Evolutionary conservation across 2,113 vertebrate genomes (phyloP), one percentile per base, ranked within the genome.

Genomic region (Ardeotis arabs): DNA sequence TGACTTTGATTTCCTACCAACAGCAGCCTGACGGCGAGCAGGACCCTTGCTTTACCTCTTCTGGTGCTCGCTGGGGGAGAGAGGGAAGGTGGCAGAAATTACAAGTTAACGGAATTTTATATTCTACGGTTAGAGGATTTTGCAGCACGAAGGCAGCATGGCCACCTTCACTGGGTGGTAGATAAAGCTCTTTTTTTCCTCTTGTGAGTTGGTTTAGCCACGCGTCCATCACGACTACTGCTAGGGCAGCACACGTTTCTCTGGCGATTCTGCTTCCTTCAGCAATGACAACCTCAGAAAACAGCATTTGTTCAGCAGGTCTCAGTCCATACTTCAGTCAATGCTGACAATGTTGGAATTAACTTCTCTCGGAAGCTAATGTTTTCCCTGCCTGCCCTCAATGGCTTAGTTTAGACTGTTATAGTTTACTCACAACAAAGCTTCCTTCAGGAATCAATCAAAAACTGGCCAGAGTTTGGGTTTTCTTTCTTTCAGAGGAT

Each of bases 201-300:
- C 49, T 47, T 83, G 12, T 39, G 59, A 69, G 50, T 21, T 0
- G 0, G 33, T 60, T 85, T 44, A 88, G 68, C 22, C 62, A 29
- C 8, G 27, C 11, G 1, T 45, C 0, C 0, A 58, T n/a, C 52
- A 29, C 7, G 33, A n/a, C 23, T 14, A 7, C 41, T 84, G 69
- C 47, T 4, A 41, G 31, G 41, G 74, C 47, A 58, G 75, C 35
- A 50, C 17, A 37, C 5, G 2, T 4, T 87, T 52, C 50, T 47
- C 64, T 63, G 29, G 41, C 1, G 4, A 23, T 33, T 50, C 41
- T 81, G 68, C 37, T 67, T 63, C 41, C 74, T 72, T 37, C 78
- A 87, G 69, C 55, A 91, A 16, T 3, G 44, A 23, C 16, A 76
- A 49, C 35, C 56, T 60, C 79, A 83, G 55, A 86, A 80, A 90